Evolutionary conservation across 2,797 vertebrate species (phyloP).

Genomic region (Myiotriccus ornatus): DNA sequence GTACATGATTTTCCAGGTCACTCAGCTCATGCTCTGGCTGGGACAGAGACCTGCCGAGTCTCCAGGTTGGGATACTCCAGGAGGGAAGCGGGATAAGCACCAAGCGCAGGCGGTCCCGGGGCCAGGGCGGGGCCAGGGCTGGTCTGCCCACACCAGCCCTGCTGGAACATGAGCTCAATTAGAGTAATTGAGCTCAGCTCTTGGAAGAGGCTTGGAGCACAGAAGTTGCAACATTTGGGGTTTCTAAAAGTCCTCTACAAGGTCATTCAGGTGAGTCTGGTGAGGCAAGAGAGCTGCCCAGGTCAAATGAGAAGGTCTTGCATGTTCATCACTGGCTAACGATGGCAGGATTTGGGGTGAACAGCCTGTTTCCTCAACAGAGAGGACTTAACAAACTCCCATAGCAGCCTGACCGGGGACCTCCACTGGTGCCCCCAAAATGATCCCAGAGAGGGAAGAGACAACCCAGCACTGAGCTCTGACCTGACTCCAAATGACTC

Average conservation of each 20-base stretch:
- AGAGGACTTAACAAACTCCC: background rate
- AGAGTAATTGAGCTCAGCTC: background rate
- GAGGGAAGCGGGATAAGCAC: background rate
- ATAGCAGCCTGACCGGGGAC: background rate
- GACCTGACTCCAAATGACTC: background rate
- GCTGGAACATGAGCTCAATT: background rate
- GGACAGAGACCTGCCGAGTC: background rate
- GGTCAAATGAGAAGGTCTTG: background rate
- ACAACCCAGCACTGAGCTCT: background rate
- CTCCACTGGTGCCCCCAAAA: background rate
- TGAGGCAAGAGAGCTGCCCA: background rate
- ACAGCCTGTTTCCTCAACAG: too few species aligned
- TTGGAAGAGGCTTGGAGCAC: background rate
- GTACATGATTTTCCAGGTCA: background rate
- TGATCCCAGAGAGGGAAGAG: background rate
- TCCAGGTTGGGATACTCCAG: background rate
- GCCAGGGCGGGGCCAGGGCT: background rate
- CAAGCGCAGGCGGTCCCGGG: rapidly evolving
- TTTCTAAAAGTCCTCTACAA: background rate
- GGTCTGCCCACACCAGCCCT: rapidly evolving
- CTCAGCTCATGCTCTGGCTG: rapidly evolving
- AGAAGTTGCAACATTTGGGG: background rate
- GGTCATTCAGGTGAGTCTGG: background rate
- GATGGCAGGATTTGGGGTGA: background rate
- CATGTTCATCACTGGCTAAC: background rate